Conservation (phyloP, 2,113 vertebrate species). For the Malaclemys terrapin region DNA sequence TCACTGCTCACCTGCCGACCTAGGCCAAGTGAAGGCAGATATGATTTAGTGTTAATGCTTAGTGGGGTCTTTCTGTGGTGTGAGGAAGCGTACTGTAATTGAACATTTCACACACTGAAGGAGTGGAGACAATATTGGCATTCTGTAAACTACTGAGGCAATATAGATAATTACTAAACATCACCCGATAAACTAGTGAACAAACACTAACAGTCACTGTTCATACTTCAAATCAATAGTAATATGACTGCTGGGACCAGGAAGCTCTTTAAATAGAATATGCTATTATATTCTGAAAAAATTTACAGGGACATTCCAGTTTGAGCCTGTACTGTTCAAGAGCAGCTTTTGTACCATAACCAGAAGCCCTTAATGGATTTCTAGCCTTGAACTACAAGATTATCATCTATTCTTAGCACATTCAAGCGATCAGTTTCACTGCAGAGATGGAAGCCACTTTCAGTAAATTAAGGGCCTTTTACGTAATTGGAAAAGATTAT, state of each 20-base stretch:
- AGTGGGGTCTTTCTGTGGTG: neutral
- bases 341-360: neutral
- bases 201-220: neutral
- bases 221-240: neutral
- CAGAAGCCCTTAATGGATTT: neutral
- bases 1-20: slow-evolving; percentile 94
- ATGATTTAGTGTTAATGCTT: neutral
- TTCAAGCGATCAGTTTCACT: neutral
- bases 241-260: neutral
- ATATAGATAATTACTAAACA: neutral
- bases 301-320: neutral
- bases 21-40: slow-evolving; percentile 44
- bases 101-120: accelerated
- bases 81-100: accelerated
- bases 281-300: neutral
- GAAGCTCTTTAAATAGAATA: neutral
- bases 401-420: neutral
- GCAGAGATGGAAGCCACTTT: neutral
- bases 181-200: neutral
- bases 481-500: neutral
- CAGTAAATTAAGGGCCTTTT: neutral
- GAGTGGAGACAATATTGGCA: accelerated
- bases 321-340: neutral
- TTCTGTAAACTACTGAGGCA: neutral
- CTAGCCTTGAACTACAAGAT: neutral